phyloP scores from a whole-genome alignment of 1,140 invertebrate genomes.

The Cyclargus thomasi region DNA sequence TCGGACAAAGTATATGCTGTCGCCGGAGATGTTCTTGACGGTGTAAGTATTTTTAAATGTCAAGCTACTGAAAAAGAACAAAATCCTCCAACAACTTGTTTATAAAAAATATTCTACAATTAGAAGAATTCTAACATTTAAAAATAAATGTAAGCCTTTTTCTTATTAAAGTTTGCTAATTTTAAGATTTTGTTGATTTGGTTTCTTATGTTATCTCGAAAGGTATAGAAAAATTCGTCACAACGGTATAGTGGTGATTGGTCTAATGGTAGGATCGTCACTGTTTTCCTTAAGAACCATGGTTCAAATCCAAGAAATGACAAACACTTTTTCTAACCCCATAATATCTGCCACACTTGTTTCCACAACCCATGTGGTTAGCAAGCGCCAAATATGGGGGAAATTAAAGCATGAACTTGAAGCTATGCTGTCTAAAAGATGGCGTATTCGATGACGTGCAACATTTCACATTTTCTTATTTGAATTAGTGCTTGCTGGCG shows the following conservation, averaged over 20 bases:
- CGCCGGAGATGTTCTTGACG: constrained; percentile 92
- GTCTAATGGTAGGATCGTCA: background rate
- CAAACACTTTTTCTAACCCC: constrained; percentile 34
- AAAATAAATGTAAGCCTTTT: no score
- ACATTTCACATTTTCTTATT: constrained; percentile 50
- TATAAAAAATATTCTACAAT: no score
- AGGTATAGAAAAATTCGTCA: background rate
- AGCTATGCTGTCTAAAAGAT: constrained; percentile 38
- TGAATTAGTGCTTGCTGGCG: no score
- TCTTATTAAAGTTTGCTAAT: no score
- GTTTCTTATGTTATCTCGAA: no score
- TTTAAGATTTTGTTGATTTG: no score
- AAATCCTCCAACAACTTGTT: no score
- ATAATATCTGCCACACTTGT: constrained; percentile 67
- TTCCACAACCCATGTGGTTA: constrained; percentile 48
- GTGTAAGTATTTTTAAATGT: constrained; percentile 81
- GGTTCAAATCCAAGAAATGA: constrained; percentile 41
- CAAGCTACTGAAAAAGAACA: no score
- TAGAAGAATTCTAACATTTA: no score
- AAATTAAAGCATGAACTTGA: constrained; percentile 53
- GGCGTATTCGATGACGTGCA: constrained; percentile 53
- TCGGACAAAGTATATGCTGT: constrained; percentile 90
- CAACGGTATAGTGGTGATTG: background rate
- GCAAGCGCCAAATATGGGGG: constrained; percentile 66
- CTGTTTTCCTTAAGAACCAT: constrained; percentile 12